Evolutionary conservation across 2,888 invertebrate species (phyloP).

Genomic region (Cheiracanthium punctorium): DNA sequence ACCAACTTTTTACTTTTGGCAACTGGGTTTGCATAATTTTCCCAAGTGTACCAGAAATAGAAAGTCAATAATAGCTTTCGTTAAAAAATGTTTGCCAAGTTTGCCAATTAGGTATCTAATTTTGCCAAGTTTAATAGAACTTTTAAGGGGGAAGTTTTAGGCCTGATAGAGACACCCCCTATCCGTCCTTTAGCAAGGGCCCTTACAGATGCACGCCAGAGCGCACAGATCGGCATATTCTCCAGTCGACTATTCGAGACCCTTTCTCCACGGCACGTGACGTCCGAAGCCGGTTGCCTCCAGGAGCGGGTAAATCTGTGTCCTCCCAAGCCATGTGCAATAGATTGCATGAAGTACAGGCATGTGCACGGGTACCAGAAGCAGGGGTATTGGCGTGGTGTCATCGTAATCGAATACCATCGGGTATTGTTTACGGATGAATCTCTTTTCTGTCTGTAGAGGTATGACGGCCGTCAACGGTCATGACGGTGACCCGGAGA

Average conservation of each 20-base stretch:
- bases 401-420: neutral
- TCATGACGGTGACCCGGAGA: neutral
- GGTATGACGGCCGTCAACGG: neutral
- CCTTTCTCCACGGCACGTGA: slow-evolving; percentile 14
- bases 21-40: too few relatives aligned
- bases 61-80: too few relatives aligned
- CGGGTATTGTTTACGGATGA: neutral
- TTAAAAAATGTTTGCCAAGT: too few relatives aligned
- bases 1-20: too few relatives aligned
- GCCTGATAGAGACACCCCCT: too few relatives aligned
- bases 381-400: slow-evolving; percentile 28
- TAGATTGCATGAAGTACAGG: slow-evolving; percentile 10
- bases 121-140: too few relatives aligned
- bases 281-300: slow-evolving; percentile 12
- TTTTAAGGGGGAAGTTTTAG: too few relatives aligned
- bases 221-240: neutral
- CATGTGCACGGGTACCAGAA: slow-evolving; percentile 13
- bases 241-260: slow-evolving; percentile 14
- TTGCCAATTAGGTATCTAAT: too few relatives aligned
- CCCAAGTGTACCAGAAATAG: too few relatives aligned
- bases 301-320: slow-evolving; percentile 24
- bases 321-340: neutral
- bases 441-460: neutral
- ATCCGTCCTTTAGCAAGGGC: too few relatives aligned
- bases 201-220: slow-evolving; percentile 8